phyloP scores from a whole-genome alignment of 2,888 invertebrate species.

The Polia nebulosa region DNA sequence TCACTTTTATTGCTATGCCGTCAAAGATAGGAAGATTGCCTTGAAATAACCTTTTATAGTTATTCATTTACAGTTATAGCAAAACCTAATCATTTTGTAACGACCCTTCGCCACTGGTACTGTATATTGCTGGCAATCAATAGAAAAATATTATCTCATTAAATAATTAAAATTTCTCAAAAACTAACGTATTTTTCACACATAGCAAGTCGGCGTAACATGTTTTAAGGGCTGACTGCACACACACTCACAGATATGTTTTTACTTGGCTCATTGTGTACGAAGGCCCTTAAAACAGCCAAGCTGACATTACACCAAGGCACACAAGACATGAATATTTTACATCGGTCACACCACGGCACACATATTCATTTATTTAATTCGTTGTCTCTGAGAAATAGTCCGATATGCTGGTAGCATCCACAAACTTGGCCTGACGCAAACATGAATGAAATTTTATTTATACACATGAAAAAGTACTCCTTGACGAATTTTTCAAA shows the following conservation, averaged over 20 bases:
- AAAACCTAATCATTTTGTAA: no score
- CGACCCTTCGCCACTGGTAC: not conserved
- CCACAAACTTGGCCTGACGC: not conserved
- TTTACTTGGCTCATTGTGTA: not conserved
- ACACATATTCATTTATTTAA: conserved; percentile 12
- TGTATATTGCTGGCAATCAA: no score
- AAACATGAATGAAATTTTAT: not conserved
- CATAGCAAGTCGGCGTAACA: conserved; percentile 23
- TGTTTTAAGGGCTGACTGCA: conserved; percentile 8
- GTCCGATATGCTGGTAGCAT: not conserved
- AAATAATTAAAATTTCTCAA: not conserved
- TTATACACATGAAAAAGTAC: no score
- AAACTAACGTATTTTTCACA: conserved; percentile 12
- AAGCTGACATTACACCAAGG: conserved; percentile 50
- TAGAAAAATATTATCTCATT: no score
- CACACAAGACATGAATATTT: conserved; percentile 36
- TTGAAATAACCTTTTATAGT: no score
- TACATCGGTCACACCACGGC: conserved; percentile 35
- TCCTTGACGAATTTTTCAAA: not conserved
- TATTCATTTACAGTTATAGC: no score
- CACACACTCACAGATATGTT: no score
- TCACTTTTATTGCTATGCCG: not conserved
- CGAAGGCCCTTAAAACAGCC: conserved; percentile 20
- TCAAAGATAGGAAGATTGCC: not conserved
- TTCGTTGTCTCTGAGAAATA: conserved; percentile 20